Base-by-base conservation (phyloP, 2,888 invertebrate genomes). In the Napeogenes inachia region DNA sequence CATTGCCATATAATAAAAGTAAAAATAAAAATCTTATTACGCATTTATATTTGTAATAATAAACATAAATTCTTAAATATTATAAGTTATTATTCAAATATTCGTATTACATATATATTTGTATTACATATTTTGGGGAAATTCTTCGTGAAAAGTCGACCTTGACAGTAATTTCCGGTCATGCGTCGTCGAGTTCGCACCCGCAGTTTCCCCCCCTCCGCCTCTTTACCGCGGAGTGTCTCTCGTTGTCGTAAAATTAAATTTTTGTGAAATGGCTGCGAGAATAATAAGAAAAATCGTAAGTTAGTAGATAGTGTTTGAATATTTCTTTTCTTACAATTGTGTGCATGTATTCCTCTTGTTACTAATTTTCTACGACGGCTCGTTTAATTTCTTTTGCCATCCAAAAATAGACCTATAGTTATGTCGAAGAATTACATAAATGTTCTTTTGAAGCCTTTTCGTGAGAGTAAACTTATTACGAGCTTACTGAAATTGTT, bases 391-490 rank as follows among this genome's bases (percentile, higher is more conserved):
- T 75, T 80, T 77, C 79, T 82, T 77, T 77, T 75, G 68, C 71
- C 69, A 75, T 89, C 90, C 89, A 89, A 90, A 90, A 90, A 90
- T 90, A 90, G 89, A 84, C 78, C 45, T 86, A 87, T 89, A 89
- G 89, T 81, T 89, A 90, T 90, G 90, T 90, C 90, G 85, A 85
- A 74, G 89, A 90, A 90, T 90, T 90, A 90, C 89, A 90, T 90
- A 90, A 90, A 90, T 84, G 87, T 79, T 80, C 79, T 90, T 83
- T 87, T 89, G 84, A 81, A 89, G 79, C 85, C 89, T 84, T 84
- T 89, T 89, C 85, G 85, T 89, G 89, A 89, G 83, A 89, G 84
- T 84, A 89, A 87, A 84, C 80, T 85, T 73, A 69, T 87, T 60
- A 80, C 77, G 69, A 79, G 79, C 62, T 73, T 88, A 65, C 68